Evolutionary conservation across 2,113 vertebrate genomes (phyloP).

Genomic region (Notothenia rossii): DNA sequence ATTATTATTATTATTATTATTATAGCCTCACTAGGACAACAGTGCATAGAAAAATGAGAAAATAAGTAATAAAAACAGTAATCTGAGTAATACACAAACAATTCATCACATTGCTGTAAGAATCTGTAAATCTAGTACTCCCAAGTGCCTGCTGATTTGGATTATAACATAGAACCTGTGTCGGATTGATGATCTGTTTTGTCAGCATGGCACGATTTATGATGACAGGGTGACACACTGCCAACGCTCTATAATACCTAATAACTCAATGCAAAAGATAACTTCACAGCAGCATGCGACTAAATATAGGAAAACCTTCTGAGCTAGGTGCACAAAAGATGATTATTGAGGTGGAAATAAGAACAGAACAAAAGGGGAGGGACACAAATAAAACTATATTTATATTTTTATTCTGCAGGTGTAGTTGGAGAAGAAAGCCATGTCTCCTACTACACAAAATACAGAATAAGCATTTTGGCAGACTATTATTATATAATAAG

Average conservation of each 20-base stretch:
- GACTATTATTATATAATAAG: constrained; percentile 56
- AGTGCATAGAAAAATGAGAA: background rate
- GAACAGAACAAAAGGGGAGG: background rate
- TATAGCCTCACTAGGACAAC: background rate
- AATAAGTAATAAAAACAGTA: background rate
- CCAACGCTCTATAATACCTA: constrained; percentile 27
- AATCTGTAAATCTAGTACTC: background rate
- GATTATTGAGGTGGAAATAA: constrained; percentile 15
- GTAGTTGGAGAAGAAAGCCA: constrained; percentile 4
- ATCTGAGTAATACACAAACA: background rate
- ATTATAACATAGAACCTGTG: constrained; percentile 2
- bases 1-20: too few species aligned
- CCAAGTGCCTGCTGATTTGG: background rate
- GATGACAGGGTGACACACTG: background rate
- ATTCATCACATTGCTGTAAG: background rate
- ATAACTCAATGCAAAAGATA: background rate
- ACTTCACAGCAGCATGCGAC: background rate
- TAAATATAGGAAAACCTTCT: background rate
- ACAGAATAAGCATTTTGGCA: constrained; percentile 53
- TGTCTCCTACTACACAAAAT: constrained; percentile 16
- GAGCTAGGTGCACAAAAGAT: background rate
- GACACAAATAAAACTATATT: constrained; percentile 12
- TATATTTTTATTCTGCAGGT: constrained; percentile 25
- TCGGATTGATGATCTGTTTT: constrained; percentile 23
- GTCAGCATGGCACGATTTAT: constrained; percentile 26